phyloP scores from a whole-genome alignment of 2,797 vertebrate species.

The Setipinna tenuifilis region DNA sequence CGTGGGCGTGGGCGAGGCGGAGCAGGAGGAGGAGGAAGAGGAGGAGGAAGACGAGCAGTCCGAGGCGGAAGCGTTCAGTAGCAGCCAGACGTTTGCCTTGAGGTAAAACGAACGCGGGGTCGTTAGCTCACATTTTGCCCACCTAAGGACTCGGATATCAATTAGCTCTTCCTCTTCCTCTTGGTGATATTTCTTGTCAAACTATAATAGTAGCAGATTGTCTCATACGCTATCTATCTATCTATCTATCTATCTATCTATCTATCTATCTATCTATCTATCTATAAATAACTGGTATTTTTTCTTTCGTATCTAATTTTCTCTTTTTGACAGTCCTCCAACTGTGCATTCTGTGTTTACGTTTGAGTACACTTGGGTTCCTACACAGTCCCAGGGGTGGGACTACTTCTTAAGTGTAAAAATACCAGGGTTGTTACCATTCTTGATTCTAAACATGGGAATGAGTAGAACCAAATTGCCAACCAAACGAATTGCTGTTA shows the following conservation, averaged over 20 bases:
- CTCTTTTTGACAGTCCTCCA: no score
- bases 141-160: neutral
- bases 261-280: no score
- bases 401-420: no score
- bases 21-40: neutral
- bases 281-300: no score
- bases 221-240: no score
- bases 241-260: no score
- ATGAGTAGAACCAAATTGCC: neutral
- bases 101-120: slow-evolving; percentile 69
- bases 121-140: neutral
- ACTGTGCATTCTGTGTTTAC: no score
- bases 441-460: neutral
- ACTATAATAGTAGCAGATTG: no score
- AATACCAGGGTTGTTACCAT: neutral
- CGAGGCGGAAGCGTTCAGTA: slow-evolving; percentile 60
- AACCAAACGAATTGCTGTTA: neutral
- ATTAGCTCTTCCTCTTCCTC: neutral
- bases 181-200: neutral
- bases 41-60: slow-evolving; percentile 62
- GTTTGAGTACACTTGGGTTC: no score
- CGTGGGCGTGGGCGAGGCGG: neutral
- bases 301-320: no score
- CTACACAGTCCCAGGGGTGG: no score
- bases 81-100: slow-evolving; percentile 64